Evolutionary conservation across 2,113 vertebrate genomes (phyloP), one percentile per base, ranked within the genome.

Genomic region (Steatornis caripensis): DNA sequence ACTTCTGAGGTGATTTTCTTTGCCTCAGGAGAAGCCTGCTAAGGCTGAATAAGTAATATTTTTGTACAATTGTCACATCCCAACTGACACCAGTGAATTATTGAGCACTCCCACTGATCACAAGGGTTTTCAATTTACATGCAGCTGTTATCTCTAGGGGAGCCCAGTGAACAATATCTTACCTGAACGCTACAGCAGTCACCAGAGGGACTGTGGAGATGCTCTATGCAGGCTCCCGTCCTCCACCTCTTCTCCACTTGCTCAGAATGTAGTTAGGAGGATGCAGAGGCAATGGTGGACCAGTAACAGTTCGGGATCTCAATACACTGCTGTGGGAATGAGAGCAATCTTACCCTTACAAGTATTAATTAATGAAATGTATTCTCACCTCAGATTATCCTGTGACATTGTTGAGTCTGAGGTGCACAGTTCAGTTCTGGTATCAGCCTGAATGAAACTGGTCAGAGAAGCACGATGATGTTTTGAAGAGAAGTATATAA

Each of bases 101-200:
- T 15, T 79, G 48, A 69, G 17, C 4, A 5, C 19, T 79, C 51
- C 41, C 0, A 2, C 71, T 66, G n/a, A 37, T 86, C 27, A 16
- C 14, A 71, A 11, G 32, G 36, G 30, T 32, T 94, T 81, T 65
- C 76, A 72, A 70, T n/a, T 60, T 86, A 34, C 0, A 0, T 57
- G 43, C 34, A 45, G 11, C 21, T 74, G 12, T 65, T 87, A 43
- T 7, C 14, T 78, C n/a, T 49, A 46, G 45, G n/a, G 84, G 23
- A 84, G 12, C 45, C 45, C 51, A 76, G 46, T 79, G 69, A 66
- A 71, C 4, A 37, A 1, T 19, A 19, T 61, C 32, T 65, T 66
- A 29, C 9, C 37, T 68, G 46, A 71, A 43, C 0, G 0, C 57
- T 60, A 6, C 0, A 1, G 32, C 75, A 34, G 16, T 85, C 61